Conservation (phyloP, 2,797 vertebrate species). For the Astyanax mexicanus region DNA sequence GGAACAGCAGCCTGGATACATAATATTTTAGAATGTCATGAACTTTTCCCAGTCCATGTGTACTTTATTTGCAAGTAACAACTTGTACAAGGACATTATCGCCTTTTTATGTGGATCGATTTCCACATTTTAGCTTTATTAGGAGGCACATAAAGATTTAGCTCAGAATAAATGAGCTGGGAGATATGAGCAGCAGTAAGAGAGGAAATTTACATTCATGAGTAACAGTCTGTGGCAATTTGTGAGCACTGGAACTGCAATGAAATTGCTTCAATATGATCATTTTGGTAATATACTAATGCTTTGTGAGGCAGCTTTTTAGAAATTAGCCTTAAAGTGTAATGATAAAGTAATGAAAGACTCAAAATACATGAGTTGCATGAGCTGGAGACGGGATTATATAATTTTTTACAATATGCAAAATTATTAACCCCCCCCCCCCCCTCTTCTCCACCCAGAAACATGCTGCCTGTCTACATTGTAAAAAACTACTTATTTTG, state of each 20-base stretch:
- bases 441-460: slow-evolving; percentile 64
- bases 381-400: slow-evolving; percentile 4
- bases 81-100: background rate
- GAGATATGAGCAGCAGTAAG: background rate
- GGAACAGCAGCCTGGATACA: background rate
- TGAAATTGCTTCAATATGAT: background rate
- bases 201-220: background rate
- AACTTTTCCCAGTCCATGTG: background rate
- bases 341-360: background rate
- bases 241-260: background rate
- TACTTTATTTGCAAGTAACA: background rate
- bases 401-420: background rate
- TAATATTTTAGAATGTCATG: background rate
- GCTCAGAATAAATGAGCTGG: background rate
- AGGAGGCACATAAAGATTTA: background rate
- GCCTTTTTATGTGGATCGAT: background rate
- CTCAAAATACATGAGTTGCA: background rate
- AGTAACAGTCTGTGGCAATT: background rate
- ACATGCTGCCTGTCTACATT: background rate
- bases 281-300: background rate
- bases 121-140: background rate
- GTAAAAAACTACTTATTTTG: background rate
- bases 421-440: slow-evolving; percentile 19
- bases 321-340: background rate
- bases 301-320: background rate